phyloP scores from a whole-genome alignment of 1,140 invertebrate genomes.

The Nebria ingens region DNA sequence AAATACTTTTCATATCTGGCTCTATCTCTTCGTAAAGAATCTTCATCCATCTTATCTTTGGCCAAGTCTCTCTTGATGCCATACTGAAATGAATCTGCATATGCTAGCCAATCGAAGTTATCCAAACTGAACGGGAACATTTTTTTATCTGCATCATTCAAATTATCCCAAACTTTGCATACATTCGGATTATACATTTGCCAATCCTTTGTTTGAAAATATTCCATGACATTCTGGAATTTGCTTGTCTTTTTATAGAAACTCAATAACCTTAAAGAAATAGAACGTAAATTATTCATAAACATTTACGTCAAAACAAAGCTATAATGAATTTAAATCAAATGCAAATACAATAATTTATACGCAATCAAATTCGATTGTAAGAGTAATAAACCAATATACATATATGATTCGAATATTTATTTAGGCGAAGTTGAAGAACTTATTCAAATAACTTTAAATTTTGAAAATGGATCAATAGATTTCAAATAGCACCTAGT shows the following conservation, averaged over 20 bases:
- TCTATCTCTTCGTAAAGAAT: not conserved
- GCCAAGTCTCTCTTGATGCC: not conserved
- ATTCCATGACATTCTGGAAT: not conserved
- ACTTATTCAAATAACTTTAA: too few relatives aligned
- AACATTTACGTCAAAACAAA: too few relatives aligned
- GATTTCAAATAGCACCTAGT: too few relatives aligned
- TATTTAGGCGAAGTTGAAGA: not conserved
- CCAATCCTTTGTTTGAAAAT: not conserved
- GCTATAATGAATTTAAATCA: too few relatives aligned
- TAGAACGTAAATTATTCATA: too few relatives aligned
- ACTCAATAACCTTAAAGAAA: not conserved
- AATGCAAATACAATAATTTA: too few relatives aligned
- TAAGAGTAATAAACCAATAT: too few relatives aligned
- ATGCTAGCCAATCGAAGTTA: not conserved
- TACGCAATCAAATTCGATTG: too few relatives aligned
- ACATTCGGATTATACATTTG: not conserved
- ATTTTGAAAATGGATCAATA: too few relatives aligned
- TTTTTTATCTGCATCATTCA: not conserved
- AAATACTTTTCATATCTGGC: not conserved
- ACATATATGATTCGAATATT: too few relatives aligned
- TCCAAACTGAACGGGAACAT: not conserved
- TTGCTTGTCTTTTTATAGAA: not conserved
- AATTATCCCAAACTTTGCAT: not conserved
- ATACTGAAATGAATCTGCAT: not conserved
- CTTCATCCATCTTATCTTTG: not conserved